Conservation (phyloP, 1,140 invertebrate genomes). For the Drosophila seguyi region DNA sequence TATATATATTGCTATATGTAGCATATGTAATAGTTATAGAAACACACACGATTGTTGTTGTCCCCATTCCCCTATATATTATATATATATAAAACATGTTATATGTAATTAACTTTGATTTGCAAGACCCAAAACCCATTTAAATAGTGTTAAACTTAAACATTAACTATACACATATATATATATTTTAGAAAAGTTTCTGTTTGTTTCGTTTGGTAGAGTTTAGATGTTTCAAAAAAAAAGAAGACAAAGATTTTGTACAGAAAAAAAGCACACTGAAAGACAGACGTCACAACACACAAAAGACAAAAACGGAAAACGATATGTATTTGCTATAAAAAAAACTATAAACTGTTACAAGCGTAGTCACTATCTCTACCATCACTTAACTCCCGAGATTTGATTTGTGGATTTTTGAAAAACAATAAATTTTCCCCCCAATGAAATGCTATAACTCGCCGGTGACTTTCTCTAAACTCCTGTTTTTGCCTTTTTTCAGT, state of each 20-base stretch:
- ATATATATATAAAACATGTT: too few species aligned
- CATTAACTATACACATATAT: neutral
- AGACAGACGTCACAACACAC: conserved; percentile 19
- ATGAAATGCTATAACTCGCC: conserved; percentile 31
- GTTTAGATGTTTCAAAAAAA: conserved; percentile 31
- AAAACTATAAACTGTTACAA: conserved; percentile 1
- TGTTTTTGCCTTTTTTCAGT: conserved; percentile 42
- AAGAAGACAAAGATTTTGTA: conserved; percentile 58
- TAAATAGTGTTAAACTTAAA: conserved; percentile 10
- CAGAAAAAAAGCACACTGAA: too few species aligned
- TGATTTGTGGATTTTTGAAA: conserved; percentile 26
- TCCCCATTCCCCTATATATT: too few species aligned
- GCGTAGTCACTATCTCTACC: conserved; percentile 2
- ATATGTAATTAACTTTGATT: too few species aligned
- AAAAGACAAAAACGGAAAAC: neutral
- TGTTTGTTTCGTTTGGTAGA: conserved; percentile 2
- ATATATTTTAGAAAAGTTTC: conserved; percentile 66
- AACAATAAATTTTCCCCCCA: conserved; percentile 50
- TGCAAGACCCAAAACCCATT: too few species aligned
- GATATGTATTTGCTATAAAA: conserved; percentile 11
- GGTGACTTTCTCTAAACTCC: neutral
- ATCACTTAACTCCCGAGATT: conserved; percentile 1
- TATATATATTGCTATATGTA: conserved; percentile 16
- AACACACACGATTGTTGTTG: too few species aligned
- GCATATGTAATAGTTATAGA: too few species aligned